Evolutionary conservation across 2,113 vertebrate species (phyloP).

Genomic region (Austrofundulus limnaeus): DNA sequence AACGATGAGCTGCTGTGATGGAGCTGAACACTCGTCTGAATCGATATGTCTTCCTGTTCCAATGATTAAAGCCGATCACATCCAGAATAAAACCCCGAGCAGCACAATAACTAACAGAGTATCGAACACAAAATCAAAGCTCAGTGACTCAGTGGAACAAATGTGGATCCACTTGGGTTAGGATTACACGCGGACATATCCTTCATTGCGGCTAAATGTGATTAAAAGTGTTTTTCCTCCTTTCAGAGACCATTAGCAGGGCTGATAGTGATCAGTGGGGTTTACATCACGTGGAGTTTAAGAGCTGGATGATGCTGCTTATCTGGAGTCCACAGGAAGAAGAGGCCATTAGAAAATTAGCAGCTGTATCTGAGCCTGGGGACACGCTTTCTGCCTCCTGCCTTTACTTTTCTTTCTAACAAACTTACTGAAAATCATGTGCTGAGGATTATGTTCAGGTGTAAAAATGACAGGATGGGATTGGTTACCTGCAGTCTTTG

Average conservation of each 20-base stretch:
- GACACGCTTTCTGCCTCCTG: background rate
- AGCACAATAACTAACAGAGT: slow-evolving; percentile 24
- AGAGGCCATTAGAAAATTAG: slow-evolving; percentile 66
- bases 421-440: slow-evolving; percentile 34
- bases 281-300: slow-evolving; percentile 35
- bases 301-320: slow-evolving; percentile 45
- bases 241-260: slow-evolving; percentile 57
- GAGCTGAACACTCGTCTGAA: slow-evolving; percentile 30
- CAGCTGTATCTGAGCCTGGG: slow-evolving; percentile 55
- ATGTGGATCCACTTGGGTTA: slow-evolving; percentile 29
- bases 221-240: slow-evolving; percentile 53
- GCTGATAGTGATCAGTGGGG: slow-evolving; percentile 56
- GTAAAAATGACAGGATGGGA: too few species aligned
- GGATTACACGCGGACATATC: slow-evolving; percentile 24
- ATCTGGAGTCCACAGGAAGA: slow-evolving; percentile 65
- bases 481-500: too few species aligned
- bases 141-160: slow-evolving; percentile 22
- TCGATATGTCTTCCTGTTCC: slow-evolving; percentile 30
- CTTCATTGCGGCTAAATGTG: slow-evolving; percentile 49
- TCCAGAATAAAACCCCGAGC: slow-evolving; percentile 37
- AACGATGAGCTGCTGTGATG: slow-evolving; percentile 33
- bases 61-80: slow-evolving; percentile 49
- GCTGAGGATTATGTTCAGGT: too few species aligned
- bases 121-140: slow-evolving; percentile 56
- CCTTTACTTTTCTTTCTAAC: slow-evolving; percentile 25